Conservation (phyloP, 30 jellyfish, hydroid and myxozoan species). For the Mastigias papua region DNA sequence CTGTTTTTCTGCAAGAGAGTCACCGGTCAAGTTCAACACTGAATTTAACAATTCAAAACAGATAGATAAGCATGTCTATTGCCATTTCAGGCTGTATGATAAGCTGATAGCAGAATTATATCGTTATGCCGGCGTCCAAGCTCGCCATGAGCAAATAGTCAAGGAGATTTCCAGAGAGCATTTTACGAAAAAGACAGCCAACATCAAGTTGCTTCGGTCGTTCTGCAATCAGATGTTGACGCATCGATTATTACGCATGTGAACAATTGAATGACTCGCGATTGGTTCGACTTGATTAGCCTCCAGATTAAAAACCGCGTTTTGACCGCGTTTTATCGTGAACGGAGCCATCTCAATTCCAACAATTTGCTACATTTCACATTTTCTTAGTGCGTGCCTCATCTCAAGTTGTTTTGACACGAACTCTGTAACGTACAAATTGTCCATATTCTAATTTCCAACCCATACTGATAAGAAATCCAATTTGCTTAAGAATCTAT, state of each 20-base stretch:
- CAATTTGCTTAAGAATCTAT: too few species aligned
- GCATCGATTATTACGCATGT: constrained; percentile 87
- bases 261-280: constrained; percentile 71
- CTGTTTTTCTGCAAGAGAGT: constrained; percentile 24
- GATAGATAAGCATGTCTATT: background rate
- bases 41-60: constrained; percentile 5
- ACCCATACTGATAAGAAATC: too few species aligned
- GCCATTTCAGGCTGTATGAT: constrained; percentile 28
- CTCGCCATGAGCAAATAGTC: constrained; percentile 57
- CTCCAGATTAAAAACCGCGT: constrained; percentile 45
- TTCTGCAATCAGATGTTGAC: constrained; percentile 69
- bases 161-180: constrained; percentile 40
- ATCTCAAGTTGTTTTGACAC: too few species aligned
- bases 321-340: constrained; percentile 11
- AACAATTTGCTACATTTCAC: too few species aligned
- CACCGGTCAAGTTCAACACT: constrained; percentile 56
- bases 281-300: constrained; percentile 77
- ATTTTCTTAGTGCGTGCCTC: too few species aligned
- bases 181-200: constrained; percentile 78
- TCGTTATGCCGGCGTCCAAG: constrained; percentile 3
- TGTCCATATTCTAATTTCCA: too few species aligned
- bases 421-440: too few species aligned
- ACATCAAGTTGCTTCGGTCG: constrained; percentile 51
- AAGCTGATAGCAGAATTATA: background rate
- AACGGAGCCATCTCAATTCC: background rate